Conservation (phyloP, 2,113 vertebrate genomes). For the Podarcis raffonei region DNA sequence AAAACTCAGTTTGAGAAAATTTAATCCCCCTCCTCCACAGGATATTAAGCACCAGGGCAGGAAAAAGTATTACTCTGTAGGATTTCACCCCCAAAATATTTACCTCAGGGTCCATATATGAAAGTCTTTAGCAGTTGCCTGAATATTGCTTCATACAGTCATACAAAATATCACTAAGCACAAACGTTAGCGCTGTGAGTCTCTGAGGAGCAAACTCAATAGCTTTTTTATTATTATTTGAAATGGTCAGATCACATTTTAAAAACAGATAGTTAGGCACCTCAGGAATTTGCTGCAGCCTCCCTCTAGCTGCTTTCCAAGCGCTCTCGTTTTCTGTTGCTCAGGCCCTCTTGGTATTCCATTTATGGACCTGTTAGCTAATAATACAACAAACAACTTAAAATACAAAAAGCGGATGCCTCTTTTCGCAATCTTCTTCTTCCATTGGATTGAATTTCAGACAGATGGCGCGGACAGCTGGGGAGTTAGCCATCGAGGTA, state of each 20-base stretch:
- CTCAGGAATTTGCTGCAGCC: slow-evolving; percentile 8
- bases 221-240: background rate
- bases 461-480: slow-evolving; percentile 59
- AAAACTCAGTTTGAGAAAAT: too few relatives aligned
- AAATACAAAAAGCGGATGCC: background rate
- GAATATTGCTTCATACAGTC: too few relatives aligned
- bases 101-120: too few relatives aligned
- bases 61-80: too few relatives aligned
- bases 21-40: too few relatives aligned
- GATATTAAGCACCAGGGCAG: too few relatives aligned
- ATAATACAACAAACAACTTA: slow-evolving; percentile 16
- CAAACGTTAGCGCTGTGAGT: background rate
- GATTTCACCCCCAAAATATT: too few relatives aligned
- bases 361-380: slow-evolving; percentile 11
- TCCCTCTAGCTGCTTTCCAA: background rate
- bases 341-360: background rate
- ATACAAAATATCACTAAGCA: background rate
- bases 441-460: slow-evolving; percentile 47
- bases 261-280: background rate
- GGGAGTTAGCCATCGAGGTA: slow-evolving; percentile 45
- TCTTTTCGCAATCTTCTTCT: slow-evolving; percentile 56
- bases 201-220: background rate
- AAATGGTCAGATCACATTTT: background rate
- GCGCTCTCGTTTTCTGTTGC: background rate
- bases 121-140: too few relatives aligned